These are phyloP conservation scores for Biston betularia DNA, from an alignment of 2,888 invertebrate genomes.

Conservation along the genomic window DNA sequence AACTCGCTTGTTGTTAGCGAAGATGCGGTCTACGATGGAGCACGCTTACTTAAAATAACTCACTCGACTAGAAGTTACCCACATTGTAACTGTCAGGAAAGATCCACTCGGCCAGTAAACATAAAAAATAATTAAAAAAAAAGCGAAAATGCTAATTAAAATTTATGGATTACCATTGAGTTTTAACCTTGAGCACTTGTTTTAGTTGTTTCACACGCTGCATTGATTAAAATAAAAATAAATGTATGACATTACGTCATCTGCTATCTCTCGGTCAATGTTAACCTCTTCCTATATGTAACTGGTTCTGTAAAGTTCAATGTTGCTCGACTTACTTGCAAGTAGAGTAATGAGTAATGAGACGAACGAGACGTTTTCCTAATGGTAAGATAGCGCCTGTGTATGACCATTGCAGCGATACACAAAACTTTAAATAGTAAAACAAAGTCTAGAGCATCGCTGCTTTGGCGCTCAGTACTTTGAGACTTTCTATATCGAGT, in stretches of 20 bases:
- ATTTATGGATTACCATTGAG: background rate
- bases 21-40: background rate
- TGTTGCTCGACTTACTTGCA: conserved; percentile 23
- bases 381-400: no score
- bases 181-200: conserved; percentile 6
- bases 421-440: no score
- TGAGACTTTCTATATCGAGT: no score
- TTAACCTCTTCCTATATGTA: conserved; percentile 32
- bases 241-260: conserved; percentile 25
- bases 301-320: conserved; percentile 40
- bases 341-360: conserved; percentile 17
- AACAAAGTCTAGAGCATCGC: no score
- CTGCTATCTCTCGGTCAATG: conserved; percentile 31
- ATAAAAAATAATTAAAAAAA: background rate
- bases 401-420: no score
- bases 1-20: background rate
- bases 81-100: no score
- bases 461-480: no score
- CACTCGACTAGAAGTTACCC: background rate
- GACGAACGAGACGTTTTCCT: no score
- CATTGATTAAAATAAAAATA: conserved; percentile 19
- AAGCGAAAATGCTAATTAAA: background rate
- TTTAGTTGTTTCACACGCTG: conserved; percentile 2
- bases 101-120: no score
- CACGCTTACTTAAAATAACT: background rate